Percentiles rank a stretch among this genome's conserved stretches.
Evolutionary conservation across 2,888 invertebrate genomes (phyloP).

Genomic region (Cephus nigrinus): DNA sequence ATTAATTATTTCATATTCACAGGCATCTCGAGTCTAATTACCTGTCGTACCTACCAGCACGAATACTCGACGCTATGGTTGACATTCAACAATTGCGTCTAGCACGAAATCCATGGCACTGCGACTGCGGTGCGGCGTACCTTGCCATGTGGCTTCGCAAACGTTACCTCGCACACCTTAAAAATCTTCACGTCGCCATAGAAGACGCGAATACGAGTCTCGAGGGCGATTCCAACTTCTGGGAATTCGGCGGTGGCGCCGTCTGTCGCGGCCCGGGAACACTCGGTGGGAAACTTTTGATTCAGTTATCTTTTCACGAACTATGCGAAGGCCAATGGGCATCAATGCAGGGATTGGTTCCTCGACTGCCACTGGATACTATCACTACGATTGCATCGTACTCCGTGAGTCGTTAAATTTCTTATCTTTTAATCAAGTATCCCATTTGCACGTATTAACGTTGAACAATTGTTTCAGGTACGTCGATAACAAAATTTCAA

Average conservation of each 20-base stretch:
- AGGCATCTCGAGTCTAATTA: slow-evolving; percentile 83
- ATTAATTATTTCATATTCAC: slow-evolving; percentile 44
- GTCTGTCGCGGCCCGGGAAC: slow-evolving; percentile 78
- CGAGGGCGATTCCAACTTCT: slow-evolving; percentile 35
- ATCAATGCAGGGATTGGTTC: slow-evolving; percentile 78
- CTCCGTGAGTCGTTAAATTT: neutral
- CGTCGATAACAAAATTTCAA: neutral
- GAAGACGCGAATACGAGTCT: slow-evolving; percentile 3
- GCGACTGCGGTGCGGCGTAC: slow-evolving; percentile 81
- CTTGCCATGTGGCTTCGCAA: slow-evolving; percentile 72
- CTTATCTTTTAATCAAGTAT: neutral
- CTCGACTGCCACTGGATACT: slow-evolving; percentile 71
- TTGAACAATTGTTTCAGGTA: neutral
- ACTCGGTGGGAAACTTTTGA: slow-evolving; percentile 76
- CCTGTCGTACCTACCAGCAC: slow-evolving; percentile 76
- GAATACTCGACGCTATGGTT: slow-evolving; percentile 74
- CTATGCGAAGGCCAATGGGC: slow-evolving; percentile 84
- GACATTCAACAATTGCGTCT: slow-evolving; percentile 76
- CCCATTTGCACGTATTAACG: neutral
- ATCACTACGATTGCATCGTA: neutral
- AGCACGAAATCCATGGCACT: slow-evolving; percentile 84
- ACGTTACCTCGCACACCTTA: slow-evolving; percentile 32
- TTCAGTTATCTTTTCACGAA: slow-evolving; percentile 77
- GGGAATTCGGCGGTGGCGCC: slow-evolving; percentile 58
- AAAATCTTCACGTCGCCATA: neutral